Evolutionary conservation across 2,113 vertebrate genomes (phyloP), one percentile per base, ranked within the genome.

Genomic region (Alouatta palliata): DNA sequence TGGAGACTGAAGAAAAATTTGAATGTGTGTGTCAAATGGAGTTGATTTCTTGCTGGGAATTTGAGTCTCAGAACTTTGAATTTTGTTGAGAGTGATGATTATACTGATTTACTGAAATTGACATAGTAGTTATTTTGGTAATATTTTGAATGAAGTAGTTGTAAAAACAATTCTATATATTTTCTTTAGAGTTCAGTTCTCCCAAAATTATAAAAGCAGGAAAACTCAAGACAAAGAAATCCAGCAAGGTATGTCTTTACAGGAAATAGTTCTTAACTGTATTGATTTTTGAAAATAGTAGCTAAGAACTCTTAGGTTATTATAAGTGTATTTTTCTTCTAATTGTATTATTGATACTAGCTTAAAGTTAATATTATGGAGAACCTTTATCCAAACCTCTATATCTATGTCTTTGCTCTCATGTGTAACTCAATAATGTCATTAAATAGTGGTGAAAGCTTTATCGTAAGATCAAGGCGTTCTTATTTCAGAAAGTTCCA

Each of bases 151-250:
- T 93, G 37, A 96, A 88, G n/a, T 37, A 45, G 16, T 95, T 96
- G 37, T 97, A 88, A 91, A 92, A 95, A 45, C 11, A 95, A 40
- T 89, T 93, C 16, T 93, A 0, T 95, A 20, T 91, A 13, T 97
- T 32, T 97, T 94, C 49, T 97, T 98, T 98, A 99, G 99, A 99
- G 94, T 98, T 98, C 47, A 99, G 98, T 97, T 98, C 99, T 86
- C 98, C 99, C 82, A 99, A 99, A 98, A 98, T 99, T 75, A 98
- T 99, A 97, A 99, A 99, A 94, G 99, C 99, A 35, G 99, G 94
- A 68, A 99, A 99, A 98, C 98, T 99, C 66, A 98, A 98, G 96
- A 96, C 98, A 95, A 99, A 99, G 98, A 99, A 99, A 98, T 96
- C 98, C 94, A 99, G 98, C 98, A 99, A 99, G 99, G 99, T 99